Percentiles rank a stretch among this genome's conserved stretches.
phyloP scores from a whole-genome alignment of 2,797 vertebrate species.

The Momotus momota region DNA sequence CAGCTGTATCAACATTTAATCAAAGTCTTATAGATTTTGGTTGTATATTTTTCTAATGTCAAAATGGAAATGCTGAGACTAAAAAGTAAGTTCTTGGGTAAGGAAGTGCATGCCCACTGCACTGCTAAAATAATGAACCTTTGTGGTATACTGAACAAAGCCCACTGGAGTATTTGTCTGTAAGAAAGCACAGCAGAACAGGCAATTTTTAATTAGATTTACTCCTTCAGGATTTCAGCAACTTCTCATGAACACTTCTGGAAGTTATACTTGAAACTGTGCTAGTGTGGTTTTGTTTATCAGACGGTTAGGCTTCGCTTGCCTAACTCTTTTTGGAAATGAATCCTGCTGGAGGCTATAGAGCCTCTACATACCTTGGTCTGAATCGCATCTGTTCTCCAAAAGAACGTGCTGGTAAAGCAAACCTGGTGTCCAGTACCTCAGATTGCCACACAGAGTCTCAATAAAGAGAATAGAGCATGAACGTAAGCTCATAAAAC shows the following conservation, averaged over 20 bases:
- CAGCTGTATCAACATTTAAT: slow-evolving; percentile 92
- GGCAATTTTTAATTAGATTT: slow-evolving; percentile 67
- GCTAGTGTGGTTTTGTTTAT: neutral
- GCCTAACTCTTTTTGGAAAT: neutral
- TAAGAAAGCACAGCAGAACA: slow-evolving; percentile 70
- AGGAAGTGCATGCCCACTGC: slow-evolving; percentile 77
- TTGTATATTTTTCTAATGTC: slow-evolving; percentile 88
- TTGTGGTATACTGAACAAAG: slow-evolving; percentile 68
- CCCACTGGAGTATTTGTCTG: slow-evolving; percentile 50
- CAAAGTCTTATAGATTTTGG: slow-evolving; percentile 87
- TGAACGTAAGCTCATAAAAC: neutral
- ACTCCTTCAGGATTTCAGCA: slow-evolving; percentile 70
- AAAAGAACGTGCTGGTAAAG: neutral
- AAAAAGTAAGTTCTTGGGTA: slow-evolving; percentile 80
- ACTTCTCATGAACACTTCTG: slow-evolving; percentile 74
- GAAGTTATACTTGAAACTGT: slow-evolving; percentile 58
- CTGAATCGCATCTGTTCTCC: neutral
- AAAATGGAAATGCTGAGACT: slow-evolving; percentile 83
- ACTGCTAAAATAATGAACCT: slow-evolving; percentile 81
- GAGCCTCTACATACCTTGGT: neutral
- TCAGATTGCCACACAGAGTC: neutral
- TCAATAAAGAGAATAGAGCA: neutral
- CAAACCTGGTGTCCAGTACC: neutral
- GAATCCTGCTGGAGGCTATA: neutral
- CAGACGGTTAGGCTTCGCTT: neutral